Conservation (phyloP, 92 coral and sea anemone genomes). For the Palythoa grandis region DNA sequence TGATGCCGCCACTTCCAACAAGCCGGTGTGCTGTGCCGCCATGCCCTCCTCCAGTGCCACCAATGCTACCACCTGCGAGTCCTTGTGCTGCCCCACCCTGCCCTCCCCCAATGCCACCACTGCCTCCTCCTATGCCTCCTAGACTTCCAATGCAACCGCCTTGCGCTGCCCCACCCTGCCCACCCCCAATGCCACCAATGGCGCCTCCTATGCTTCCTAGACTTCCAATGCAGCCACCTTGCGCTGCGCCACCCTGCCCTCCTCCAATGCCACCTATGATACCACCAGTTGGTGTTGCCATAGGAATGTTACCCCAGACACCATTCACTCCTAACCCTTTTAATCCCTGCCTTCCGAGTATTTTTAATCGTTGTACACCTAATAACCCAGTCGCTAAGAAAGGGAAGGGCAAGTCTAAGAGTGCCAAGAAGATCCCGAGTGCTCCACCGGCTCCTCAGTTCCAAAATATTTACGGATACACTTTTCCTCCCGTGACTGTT, state of each 20-base stretch:
- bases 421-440: conserved; percentile 15
- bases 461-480: conserved; percentile 34
- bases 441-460: conserved; percentile 43
- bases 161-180: conserved; percentile 39
- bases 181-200: conserved; percentile 40
- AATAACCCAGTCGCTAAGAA: neutral
- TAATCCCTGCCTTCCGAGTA: conserved; percentile 46
- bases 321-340: conserved; percentile 49
- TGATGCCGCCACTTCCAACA: neutral
- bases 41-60: conserved; percentile 34
- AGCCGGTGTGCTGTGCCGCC: conserved; percentile 40
- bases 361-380: conserved; percentile 3
- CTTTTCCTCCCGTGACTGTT: conserved; percentile 22
- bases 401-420: conserved; percentile 20
- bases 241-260: conserved; percentile 43
- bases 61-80: conserved; percentile 10
- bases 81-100: conserved; percentile 43
- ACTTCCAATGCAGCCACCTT: conserved; percentile 41
- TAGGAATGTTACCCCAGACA: conserved; percentile 42
- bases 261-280: conserved; percentile 36
- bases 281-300: conserved; percentile 35
- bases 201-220: conserved; percentile 57
- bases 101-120: conserved; percentile 34
- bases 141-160: conserved; percentile 46
- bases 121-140: conserved; percentile 62